Evolutionary conservation across 2,888 invertebrate genomes (phyloP).

Genomic region (Drosophila kanekoi): DNA sequence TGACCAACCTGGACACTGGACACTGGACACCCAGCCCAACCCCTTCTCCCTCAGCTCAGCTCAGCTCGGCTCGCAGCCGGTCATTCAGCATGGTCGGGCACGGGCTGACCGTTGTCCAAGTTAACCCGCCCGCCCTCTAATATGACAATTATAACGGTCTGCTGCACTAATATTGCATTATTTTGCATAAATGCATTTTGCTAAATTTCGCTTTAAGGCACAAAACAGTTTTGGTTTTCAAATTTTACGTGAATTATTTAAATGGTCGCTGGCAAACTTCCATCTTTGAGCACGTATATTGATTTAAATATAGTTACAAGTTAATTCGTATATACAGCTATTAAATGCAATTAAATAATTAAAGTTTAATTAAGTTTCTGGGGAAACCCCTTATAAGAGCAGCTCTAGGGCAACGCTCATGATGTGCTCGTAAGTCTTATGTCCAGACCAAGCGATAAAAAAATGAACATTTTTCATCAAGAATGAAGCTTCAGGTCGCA

Average conservation of each 20-base stretch:
- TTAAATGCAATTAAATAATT: too few species aligned
- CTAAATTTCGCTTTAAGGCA: constrained; percentile 6
- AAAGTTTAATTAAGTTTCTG: too few species aligned
- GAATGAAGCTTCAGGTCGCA: too few species aligned
- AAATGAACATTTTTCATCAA: too few species aligned
- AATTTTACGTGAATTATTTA: background rate
- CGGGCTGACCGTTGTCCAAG: constrained; percentile 28
- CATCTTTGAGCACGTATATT: too few species aligned
- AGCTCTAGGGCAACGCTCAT: too few species aligned
- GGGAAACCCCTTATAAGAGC: background rate
- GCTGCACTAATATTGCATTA: constrained; percentile 73
- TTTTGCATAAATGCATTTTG: constrained; percentile 74
- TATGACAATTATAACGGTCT: constrained; percentile 80
- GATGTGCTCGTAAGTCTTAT: too few species aligned
- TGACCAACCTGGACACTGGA: constrained; percentile 27
- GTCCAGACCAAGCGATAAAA: too few species aligned
- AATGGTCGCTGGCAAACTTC: too few species aligned
- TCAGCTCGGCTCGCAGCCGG: background rate
- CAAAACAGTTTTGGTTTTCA: background rate
- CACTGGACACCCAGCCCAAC: background rate
- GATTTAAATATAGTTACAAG: too few species aligned
- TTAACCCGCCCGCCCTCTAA: constrained; percentile 46
- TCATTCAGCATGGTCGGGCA: constrained; percentile 2
- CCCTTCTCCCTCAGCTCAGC: background rate
- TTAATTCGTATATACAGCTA: too few species aligned